Evolutionary conservation across 2,113 vertebrate genomes (phyloP).

Genomic region (Acrocephalus arundinaceus): DNA sequence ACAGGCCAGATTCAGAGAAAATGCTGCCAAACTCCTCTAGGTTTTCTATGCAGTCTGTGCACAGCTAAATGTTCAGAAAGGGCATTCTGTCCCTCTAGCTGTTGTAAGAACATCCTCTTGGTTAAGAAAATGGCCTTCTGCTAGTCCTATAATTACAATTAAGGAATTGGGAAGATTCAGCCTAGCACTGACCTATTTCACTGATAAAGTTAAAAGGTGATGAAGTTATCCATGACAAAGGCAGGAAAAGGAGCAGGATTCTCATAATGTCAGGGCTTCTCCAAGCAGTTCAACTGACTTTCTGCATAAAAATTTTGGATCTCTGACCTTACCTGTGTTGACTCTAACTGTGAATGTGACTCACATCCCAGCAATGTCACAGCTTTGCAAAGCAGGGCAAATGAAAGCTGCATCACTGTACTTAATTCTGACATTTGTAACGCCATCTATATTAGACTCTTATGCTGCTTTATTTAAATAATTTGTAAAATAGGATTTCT

Average conservation of each 20-base stretch:
- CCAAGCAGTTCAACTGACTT: not conserved
- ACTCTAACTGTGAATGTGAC: not conserved
- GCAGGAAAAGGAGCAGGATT: not conserved
- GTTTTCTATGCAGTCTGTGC: not conserved
- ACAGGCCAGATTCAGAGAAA: not conserved
- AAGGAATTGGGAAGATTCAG: not conserved
- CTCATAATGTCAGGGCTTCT: not conserved
- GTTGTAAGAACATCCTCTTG: not conserved
- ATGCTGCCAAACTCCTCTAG: not conserved
- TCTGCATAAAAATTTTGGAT: not conserved
- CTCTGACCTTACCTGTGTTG: not conserved
- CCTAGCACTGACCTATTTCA: not conserved
- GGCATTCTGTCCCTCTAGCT: not conserved
- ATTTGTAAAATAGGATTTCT: not conserved
- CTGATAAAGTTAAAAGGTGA: not conserved
- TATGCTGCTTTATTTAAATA: not conserved
- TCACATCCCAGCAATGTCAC: not conserved
- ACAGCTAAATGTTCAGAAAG: not conserved
- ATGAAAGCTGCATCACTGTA: not conserved
- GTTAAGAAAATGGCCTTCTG: not conserved
- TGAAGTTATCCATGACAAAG: not conserved
- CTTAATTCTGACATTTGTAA: not conserved
- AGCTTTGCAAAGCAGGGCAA: not conserved
- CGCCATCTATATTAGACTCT: not conserved
- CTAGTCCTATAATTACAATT: not conserved